A percentile compares a stretch with the other conserved stretches of the same genome.
phyloP scores from a whole-genome alignment of 2,113 vertebrate species.

The Caretta caretta region DNA sequence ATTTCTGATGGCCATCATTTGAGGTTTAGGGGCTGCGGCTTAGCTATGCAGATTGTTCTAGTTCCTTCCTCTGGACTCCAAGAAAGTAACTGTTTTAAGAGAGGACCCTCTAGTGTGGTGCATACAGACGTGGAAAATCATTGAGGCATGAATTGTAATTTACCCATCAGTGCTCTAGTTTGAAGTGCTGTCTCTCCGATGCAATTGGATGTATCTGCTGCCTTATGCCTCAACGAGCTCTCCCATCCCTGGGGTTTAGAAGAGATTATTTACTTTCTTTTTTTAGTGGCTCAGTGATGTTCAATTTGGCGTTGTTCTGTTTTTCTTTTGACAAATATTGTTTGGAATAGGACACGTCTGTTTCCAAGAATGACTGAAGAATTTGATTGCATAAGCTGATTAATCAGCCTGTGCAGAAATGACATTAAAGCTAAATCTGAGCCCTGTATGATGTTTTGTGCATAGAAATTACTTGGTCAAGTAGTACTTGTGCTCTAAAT shows the following conservation, averaged over 20 bases:
- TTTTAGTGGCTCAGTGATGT: neutral
- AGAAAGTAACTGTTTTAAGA: neutral
- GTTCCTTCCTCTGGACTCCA: neutral
- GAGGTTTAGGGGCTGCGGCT: neutral
- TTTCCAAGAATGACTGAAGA: neutral
- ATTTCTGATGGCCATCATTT: neutral
- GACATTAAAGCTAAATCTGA: rapidly evolving
- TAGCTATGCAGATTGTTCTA: neutral
- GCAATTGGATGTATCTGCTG: neutral
- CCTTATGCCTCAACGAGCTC: neutral
- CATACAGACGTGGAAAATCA: neutral
- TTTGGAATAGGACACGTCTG: constrained; percentile 26
- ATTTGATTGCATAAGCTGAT: neutral
- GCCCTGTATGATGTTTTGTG: rapidly evolving
- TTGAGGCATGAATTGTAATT: neutral
- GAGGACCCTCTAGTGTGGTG: neutral
- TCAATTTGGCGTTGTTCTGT: constrained; percentile 53
- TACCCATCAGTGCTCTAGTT: neutral
- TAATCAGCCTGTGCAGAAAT: neutral
- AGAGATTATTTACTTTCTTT: neutral
- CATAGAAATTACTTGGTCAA: neutral
- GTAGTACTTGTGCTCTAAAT: neutral
- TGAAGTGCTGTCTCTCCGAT: neutral
- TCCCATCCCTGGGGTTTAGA: neutral
- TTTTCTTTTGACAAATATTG: constrained; percentile 52